These are phyloP conservation scores for Tapirus indicus DNA, from an alignment of 2,797 vertebrate genomes.

Conservation along the genomic window DNA sequence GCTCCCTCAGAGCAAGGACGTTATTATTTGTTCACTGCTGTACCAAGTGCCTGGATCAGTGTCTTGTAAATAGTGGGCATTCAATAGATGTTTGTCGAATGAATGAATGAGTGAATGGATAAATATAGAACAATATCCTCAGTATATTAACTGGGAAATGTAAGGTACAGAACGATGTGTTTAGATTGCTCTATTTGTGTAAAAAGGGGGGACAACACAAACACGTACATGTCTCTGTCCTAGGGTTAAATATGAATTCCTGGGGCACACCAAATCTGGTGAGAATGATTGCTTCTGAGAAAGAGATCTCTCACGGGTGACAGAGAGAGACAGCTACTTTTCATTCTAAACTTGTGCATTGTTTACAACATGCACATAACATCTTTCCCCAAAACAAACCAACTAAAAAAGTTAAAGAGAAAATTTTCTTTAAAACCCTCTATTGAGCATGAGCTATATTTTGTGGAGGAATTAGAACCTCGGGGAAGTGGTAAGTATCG, in stretches of 20 bases:
- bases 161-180: background rate
- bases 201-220: background rate
- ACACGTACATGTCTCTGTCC: background rate
- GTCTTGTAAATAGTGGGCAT: background rate
- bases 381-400: background rate
- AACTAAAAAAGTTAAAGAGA: conserved; percentile 4
- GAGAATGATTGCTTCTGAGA: background rate
- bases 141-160: background rate
- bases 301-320: background rate
- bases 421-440: conserved; percentile 21
- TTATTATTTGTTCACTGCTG: background rate
- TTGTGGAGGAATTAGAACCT: conserved; percentile 26
- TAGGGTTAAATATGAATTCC: background rate
- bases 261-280: background rate
- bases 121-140: background rate
- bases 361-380: background rate
- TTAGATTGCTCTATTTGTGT: background rate
- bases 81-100: background rate
- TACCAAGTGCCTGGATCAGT: background rate
- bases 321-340: background rate
- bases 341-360: background rate
- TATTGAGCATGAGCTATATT: conserved; percentile 37
- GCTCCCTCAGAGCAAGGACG: background rate
- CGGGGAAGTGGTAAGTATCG: background rate
- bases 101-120: background rate